A percentile compares a stretch with the other conserved stretches of the same genome.
These are phyloP conservation scores for Siniperca knerii DNA, from an alignment of 2,113 vertebrate genomes.

Conservation along the genomic window DNA sequence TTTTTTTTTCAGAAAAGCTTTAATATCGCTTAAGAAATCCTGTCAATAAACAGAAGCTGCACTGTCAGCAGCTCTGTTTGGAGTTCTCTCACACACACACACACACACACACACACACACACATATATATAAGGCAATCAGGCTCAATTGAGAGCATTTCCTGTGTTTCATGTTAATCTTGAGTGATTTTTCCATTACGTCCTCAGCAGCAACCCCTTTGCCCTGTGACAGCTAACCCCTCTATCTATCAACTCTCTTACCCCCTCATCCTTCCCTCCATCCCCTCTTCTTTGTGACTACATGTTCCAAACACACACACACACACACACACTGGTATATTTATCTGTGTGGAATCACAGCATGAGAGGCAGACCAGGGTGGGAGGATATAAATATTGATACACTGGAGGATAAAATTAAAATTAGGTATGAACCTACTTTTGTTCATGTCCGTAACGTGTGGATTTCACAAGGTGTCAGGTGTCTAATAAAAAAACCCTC, in stretches of 20 bases:
- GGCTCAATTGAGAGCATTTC: slow-evolving; percentile 91
- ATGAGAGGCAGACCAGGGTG: slow-evolving; percentile 12
- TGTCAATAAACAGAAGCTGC: slow-evolving; percentile 56
- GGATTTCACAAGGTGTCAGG: not conserved
- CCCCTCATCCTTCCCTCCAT: not conserved
- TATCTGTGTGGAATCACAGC: slow-evolving; percentile 8
- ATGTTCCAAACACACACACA: slow-evolving; percentile 49
- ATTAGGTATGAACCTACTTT: not conserved
- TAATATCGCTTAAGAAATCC: slow-evolving; percentile 27
- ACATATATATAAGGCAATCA: slow-evolving; percentile 83
- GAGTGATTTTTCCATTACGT: slow-evolving; percentile 93
- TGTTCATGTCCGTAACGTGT: not conserved
- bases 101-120: slow-evolving; percentile 39
- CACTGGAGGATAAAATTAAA: not conserved
- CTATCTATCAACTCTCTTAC: not conserved
- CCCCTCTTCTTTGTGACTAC: slow-evolving; percentile 17
- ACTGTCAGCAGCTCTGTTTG: slow-evolving; percentile 19
- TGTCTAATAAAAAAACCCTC: not conserved
- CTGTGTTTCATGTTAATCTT: slow-evolving; percentile 88
- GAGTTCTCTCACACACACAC: slow-evolving; percentile 28
- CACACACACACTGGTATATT: slow-evolving; percentile 27
- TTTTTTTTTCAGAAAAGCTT: slow-evolving; percentile 1
- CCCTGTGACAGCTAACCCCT: slow-evolving; percentile 63
- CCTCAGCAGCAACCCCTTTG: slow-evolving; percentile 72
- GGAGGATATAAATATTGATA: slow-evolving; percentile 22